A percentile compares a stretch with the other conserved stretches of the same genome.
Conservation (phyloP, 1,140 invertebrate species). For the Meloidogyne chitwoodi region DNA sequence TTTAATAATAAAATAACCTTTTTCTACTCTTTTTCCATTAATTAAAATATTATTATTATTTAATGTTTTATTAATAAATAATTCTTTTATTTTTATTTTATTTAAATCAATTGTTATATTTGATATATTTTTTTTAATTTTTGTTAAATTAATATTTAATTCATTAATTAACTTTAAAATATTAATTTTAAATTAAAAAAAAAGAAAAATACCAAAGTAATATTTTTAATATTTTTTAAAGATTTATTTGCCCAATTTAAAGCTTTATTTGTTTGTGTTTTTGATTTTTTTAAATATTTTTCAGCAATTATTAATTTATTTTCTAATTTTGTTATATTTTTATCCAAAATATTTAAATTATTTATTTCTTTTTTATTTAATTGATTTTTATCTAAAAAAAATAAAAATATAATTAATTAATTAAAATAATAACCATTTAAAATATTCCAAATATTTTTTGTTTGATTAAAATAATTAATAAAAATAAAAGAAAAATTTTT, state of each 20-base stretch:
- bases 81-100: neutral
- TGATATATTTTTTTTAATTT: neutral
- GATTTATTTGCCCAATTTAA: neutral
- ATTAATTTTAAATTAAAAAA: neutral
- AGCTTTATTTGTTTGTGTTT: neutral
- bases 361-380: neutral
- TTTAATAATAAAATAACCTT: neutral
- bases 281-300: neutral
- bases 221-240: neutral
- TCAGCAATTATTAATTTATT: neutral
- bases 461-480: neutral
- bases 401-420: neutral
- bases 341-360: neutral
- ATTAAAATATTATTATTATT: neutral
- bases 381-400: neutral
- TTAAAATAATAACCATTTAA: neutral
- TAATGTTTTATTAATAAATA: neutral
- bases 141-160: neutral
- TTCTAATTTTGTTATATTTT: neutral
- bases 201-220: neutral
- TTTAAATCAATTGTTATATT: neutral
- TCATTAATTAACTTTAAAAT: neutral
- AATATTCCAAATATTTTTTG: slow-evolving; percentile 4
- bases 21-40: neutral
- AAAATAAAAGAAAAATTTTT: neutral